Percentiles rank a stretch among this genome's conserved stretches.
These are phyloP conservation scores for Platygyra sinensis DNA, from an alignment of 64 coral and sea anemone species.

Conservation along the genomic window DNA sequence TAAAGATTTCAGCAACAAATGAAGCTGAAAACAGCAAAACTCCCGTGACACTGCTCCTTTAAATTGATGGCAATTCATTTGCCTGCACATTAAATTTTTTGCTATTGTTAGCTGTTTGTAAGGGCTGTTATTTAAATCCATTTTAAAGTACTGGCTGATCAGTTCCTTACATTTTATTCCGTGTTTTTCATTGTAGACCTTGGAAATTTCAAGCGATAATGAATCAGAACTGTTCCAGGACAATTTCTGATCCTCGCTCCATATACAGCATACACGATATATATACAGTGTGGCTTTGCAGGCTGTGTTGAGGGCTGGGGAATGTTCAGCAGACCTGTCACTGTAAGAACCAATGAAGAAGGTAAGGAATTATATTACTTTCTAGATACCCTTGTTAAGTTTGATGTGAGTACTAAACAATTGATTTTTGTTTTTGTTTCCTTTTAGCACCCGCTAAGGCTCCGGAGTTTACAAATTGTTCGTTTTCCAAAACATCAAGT, in stretches of 20 bases:
- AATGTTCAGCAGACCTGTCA: not conserved
- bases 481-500: not conserved
- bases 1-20: too few relatives aligned
- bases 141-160: not conserved
- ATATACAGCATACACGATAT: conserved; percentile 15
- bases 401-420: too few relatives aligned
- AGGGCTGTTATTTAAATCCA: too few relatives aligned
- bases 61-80: too few relatives aligned
- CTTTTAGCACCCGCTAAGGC: conserved; percentile 10
- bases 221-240: not conserved
- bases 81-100: too few relatives aligned
- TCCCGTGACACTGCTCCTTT: too few relatives aligned
- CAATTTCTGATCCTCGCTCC: not conserved
- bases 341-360: not conserved
- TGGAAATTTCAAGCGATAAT: not conserved
- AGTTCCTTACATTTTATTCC: not conserved
- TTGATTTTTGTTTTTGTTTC: not conserved
- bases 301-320: not conserved
- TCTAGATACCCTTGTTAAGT: not conserved
- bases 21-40: too few relatives aligned
- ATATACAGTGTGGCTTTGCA: conserved; percentile 8
- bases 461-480: conserved; percentile 26
- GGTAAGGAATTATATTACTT: not conserved
- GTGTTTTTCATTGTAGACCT: not conserved
- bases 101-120: too few relatives aligned